Evolutionary conservation across 2,888 invertebrate species (phyloP).

Genomic region (Ophraella communa): DNA sequence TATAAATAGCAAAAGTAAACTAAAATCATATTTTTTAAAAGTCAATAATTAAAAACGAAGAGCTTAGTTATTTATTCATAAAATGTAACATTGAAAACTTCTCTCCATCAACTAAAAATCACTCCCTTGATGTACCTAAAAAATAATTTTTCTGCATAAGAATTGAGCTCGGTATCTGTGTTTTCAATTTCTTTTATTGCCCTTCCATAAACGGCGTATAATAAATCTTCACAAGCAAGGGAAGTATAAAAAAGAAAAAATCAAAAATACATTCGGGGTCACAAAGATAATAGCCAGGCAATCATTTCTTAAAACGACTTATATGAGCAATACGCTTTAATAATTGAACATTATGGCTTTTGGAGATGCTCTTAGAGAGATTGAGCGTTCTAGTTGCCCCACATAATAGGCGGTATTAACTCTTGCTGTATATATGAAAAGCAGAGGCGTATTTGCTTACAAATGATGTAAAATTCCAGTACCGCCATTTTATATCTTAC

Average conservation of each 20-base stretch:
- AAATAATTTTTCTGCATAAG: conserved; percentile 11
- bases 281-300: conserved; percentile 49
- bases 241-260: conserved; percentile 51
- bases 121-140: background rate
- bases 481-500: background rate
- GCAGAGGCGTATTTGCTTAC: conserved; percentile 22
- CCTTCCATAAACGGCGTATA: conserved; percentile 9
- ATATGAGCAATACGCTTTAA: conserved; percentile 61
- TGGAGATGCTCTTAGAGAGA: conserved; percentile 60
- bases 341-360: conserved; percentile 61
- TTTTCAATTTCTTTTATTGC: conserved; percentile 22
- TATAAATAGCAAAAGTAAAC: no score
- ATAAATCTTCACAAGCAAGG: conserved; percentile 50
- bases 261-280: conserved; percentile 57
- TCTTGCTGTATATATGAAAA: conserved; percentile 33
- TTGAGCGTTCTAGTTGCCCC: conserved; percentile 53
- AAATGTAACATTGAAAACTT: no score
- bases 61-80: no score
- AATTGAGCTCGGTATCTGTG: conserved; percentile 14
- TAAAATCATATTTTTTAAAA: no score
- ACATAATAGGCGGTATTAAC: conserved; percentile 54
- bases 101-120: background rate
- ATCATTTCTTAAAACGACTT: conserved; percentile 60
- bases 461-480: background rate
- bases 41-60: no score